Percentiles rank a stretch among this genome's conserved stretches.
These are phyloP conservation scores for Nothobranchius furzeri DNA, from an alignment of 2,113 vertebrate genomes.

Conservation along the genomic window DNA sequence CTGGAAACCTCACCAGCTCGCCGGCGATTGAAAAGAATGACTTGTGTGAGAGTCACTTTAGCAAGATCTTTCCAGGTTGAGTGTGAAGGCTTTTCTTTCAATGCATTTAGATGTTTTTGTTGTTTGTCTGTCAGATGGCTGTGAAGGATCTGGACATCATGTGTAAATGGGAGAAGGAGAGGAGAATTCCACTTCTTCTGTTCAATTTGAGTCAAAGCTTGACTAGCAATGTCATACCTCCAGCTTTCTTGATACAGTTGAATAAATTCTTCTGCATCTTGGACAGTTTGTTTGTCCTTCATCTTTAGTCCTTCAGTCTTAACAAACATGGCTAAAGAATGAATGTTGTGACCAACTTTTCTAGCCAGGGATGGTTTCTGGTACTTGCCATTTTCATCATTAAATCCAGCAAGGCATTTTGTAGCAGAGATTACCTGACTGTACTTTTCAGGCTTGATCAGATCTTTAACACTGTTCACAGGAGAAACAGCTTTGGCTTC, in stretches of 20 bases:
- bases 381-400: conserved; percentile 11
- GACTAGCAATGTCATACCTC: conserved; percentile 23
- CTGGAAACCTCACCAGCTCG: conserved; percentile 12
- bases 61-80: conserved; percentile 18
- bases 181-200: conserved; percentile 13
- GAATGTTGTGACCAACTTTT: conserved; percentile 29
- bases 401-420: neutral
- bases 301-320: conserved; percentile 12
- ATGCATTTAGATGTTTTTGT: neutral
- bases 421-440: neutral
- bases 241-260: conserved; percentile 17
- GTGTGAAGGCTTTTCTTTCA: neutral
- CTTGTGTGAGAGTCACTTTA: neutral
- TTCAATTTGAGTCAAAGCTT: conserved; percentile 16
- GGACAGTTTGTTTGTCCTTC: neutral
- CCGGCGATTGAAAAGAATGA: conserved; percentile 17
- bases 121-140: neutral
- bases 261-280: conserved; percentile 28
- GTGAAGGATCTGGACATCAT: conserved; percentile 24
- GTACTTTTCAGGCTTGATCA: conserved; percentile 23
- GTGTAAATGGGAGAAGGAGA: conserved; percentile 14
- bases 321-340: conserved; percentile 11
- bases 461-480: conserved; percentile 14
- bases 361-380: conserved; percentile 6
- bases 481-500: neutral